phyloP scores from a whole-genome alignment of 30 jellyfish, hydroid and myxozoan genomes.

The Sanderia malayensis region DNA sequence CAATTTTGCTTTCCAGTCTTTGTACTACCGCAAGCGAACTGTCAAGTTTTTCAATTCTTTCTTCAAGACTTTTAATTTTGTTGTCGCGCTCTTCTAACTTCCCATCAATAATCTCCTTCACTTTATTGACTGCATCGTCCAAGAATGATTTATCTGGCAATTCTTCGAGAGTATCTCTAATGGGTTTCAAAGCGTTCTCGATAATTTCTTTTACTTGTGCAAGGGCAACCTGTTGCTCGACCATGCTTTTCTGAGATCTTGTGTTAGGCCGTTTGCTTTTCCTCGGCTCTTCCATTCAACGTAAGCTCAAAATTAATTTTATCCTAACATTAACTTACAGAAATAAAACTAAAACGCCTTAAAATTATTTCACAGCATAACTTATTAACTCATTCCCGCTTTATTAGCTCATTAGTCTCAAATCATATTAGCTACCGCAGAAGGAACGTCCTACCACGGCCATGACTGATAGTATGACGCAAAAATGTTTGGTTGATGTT shows the following conservation, averaged over 20 bases:
- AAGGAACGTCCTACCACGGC: too few species aligned
- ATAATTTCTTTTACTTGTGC: constrained; percentile 24
- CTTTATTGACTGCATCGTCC: constrained; percentile 35
- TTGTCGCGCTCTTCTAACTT: constrained; percentile 35
- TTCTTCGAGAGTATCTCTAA: constrained; percentile 20
- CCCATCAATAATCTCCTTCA: constrained; percentile 26
- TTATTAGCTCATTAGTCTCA: too few species aligned
- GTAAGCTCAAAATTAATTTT: neutral
- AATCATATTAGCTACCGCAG: too few species aligned
- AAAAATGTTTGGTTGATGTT: constrained; percentile 5
- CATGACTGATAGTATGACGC: too few species aligned
- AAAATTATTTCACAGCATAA: too few species aligned
- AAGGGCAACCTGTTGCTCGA: constrained; percentile 19
- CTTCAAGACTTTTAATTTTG: constrained; percentile 42
- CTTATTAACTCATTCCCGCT: too few species aligned
- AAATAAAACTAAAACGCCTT: too few species aligned
- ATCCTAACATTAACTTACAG: too few species aligned
- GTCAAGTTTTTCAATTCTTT: constrained; percentile 27
- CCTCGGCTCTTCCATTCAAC: constrained; percentile 6
- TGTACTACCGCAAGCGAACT: constrained; percentile 13
- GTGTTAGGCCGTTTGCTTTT: constrained; percentile 25
- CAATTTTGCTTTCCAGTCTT: constrained; percentile 22
- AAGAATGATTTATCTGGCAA: constrained; percentile 39
- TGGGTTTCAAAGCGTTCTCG: constrained; percentile 31
- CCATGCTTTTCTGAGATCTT: constrained; percentile 18